Evolutionary conservation across 2,888 invertebrate genomes (phyloP).

Genomic region (Drosophila kambysellisi): DNA sequence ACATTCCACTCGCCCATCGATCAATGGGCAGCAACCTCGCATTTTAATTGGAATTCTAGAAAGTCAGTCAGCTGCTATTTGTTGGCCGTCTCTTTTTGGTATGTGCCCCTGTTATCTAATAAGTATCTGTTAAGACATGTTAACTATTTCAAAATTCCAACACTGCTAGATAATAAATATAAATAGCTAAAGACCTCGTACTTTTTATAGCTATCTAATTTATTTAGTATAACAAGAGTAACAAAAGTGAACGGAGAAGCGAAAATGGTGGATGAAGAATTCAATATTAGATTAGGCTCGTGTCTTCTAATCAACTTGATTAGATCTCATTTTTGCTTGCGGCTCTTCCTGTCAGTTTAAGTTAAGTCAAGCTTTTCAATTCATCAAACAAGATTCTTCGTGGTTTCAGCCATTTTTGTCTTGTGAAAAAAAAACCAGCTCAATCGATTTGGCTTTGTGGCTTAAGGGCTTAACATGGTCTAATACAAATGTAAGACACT

Average conservation of each 20-base stretch:
- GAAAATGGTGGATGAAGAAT: neutral
- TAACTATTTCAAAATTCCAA: constrained; percentile 47
- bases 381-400: neutral
- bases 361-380: neutral
- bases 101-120: constrained; percentile 15
- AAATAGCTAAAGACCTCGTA: constrained; percentile 33
- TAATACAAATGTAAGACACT: constrained; percentile 27
- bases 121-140: constrained; percentile 22
- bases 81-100: neutral
- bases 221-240: constrained; percentile 7
- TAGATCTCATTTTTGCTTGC: neutral
- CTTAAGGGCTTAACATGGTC: constrained; percentile 35
- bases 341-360: neutral
- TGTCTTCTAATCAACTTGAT: neutral
- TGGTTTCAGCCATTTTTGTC: constrained; percentile 9
- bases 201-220: constrained; percentile 13
- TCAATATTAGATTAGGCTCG: neutral
- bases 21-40: constrained; percentile 26
- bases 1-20: constrained; percentile 33
- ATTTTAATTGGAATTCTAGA: constrained; percentile 27
- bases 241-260: neutral
- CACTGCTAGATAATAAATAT: constrained; percentile 38
- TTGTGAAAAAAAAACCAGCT: neutral
- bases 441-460: constrained; percentile 39
- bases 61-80: constrained; percentile 4